Evolutionary conservation across 2,888 invertebrate genomes (phyloP).

Genomic region (Orgyia antiqua): DNA sequence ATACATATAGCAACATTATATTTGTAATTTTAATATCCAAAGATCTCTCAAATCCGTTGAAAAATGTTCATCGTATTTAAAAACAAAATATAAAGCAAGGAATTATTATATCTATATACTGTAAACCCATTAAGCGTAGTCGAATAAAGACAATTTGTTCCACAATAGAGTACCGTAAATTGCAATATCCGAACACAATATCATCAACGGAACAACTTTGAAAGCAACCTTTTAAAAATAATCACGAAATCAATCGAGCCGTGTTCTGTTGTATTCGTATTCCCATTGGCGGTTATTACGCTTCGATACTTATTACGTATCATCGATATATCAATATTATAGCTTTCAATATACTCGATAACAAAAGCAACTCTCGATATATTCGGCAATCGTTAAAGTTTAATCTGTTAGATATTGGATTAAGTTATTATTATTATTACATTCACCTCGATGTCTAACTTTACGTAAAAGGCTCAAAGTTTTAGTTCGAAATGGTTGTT

Average conservation of each 20-base stretch:
- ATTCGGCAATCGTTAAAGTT: conserved; percentile 16
- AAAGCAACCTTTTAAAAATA: conserved; percentile 2
- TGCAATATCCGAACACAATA: neutral
- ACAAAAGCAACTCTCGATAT: conserved; percentile 16
- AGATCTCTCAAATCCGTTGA: no score
- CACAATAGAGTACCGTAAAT: neutral
- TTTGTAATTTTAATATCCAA: no score
- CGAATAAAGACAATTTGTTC: neutral
- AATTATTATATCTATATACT: no score
- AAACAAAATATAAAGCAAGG: no score
- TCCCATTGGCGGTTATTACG: conserved; percentile 8
- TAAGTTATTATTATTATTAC: conserved; percentile 9
- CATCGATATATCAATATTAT: conserved; percentile 8
- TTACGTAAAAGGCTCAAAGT: conserved; percentile 4
- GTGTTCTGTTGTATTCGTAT: conserved; percentile 5
- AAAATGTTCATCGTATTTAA: no score
- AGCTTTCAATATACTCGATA: conserved; percentile 19
- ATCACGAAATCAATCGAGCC: conserved; percentile 4
- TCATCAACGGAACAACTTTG: conserved; percentile 1
- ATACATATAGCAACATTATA: no score
- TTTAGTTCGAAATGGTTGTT: conserved; percentile 9
- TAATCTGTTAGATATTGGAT: conserved; percentile 20
- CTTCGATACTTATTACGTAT: conserved; percentile 10
- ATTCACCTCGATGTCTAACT: conserved; percentile 15
- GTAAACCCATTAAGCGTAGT: no score